Conservation (phyloP, 2,797 vertebrate species). For the Corythornis leucogaster region DNA sequence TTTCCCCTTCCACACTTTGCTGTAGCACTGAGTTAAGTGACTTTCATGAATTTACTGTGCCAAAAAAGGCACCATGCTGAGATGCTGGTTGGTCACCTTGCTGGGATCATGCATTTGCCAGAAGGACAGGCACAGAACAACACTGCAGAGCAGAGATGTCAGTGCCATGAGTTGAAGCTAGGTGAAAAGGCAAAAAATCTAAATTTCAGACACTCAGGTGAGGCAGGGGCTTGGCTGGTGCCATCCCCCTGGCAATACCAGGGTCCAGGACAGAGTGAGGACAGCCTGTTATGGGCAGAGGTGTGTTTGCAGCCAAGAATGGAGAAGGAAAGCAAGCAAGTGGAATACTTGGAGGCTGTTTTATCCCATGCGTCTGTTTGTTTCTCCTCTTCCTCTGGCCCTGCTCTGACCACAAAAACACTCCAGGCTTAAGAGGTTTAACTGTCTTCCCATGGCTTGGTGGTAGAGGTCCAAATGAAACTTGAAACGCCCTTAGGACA, state of each 20-base stretch:
- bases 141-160: no score
- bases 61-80: neutral
- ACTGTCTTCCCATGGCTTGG: neutral
- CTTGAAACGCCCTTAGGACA: neutral
- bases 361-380: neutral
- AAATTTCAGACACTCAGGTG: neutral
- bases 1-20: neutral
- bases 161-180: neutral
- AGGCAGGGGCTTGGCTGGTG: neutral
- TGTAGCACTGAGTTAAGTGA: neutral
- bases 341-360: neutral
- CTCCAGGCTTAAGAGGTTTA: neutral
- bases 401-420: neutral
- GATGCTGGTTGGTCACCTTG: neutral
- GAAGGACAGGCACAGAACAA: neutral
- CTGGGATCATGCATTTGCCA: neutral
- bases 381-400: neutral
- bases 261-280: fast-evolving
- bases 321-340: neutral
- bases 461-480: neutral
- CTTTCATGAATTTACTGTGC: neutral
- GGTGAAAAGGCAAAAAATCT: neutral
- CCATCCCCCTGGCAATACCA: fast-evolving
- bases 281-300: neutral
- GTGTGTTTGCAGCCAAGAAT: neutral